phyloP scores from a whole-genome alignment of 2,888 invertebrate species.

The Pogonocherus hispidulus region DNA sequence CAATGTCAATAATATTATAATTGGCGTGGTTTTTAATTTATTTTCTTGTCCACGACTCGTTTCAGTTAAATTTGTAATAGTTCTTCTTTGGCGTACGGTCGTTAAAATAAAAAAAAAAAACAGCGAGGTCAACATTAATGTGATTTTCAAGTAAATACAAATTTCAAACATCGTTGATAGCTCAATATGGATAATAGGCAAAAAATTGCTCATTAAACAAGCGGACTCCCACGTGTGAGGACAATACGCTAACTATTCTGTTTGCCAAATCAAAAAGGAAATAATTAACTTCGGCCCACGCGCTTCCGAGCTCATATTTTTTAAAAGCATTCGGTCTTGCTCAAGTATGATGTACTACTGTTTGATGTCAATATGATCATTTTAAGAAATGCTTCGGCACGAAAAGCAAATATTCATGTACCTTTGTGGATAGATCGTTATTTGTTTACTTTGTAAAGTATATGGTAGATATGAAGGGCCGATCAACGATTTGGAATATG shows the following conservation, averaged over 20 bases:
- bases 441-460: no score
- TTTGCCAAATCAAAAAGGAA: slow-evolving; percentile 35
- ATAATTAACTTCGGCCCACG: slow-evolving; percentile 39
- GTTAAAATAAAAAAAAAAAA: neutral
- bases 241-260: slow-evolving; percentile 6
- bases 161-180: neutral
- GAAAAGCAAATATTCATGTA: slow-evolving; percentile 25
- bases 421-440: slow-evolving; percentile 14
- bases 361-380: slow-evolving; percentile 32
- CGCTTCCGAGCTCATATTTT: slow-evolving; percentile 24
- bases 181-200: neutral
- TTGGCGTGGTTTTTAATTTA: neutral
- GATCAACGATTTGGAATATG: no score
- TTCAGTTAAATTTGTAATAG: neutral
- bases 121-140: neutral
- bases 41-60: neutral
- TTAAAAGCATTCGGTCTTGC: slow-evolving; percentile 31
- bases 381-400: slow-evolving; percentile 22
- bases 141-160: neutral
- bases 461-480: no score
- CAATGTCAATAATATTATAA: neutral
- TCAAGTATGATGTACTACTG: slow-evolving; percentile 28
- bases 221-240: slow-evolving; percentile 7
- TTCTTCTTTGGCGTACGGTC: neutral
- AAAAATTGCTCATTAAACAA: slow-evolving; percentile 13